A percentile compares a stretch with the other conserved stretches of the same genome.
Evolutionary conservation across 2,797 vertebrate genomes (phyloP).

Genomic region (Falco columbarius): DNA sequence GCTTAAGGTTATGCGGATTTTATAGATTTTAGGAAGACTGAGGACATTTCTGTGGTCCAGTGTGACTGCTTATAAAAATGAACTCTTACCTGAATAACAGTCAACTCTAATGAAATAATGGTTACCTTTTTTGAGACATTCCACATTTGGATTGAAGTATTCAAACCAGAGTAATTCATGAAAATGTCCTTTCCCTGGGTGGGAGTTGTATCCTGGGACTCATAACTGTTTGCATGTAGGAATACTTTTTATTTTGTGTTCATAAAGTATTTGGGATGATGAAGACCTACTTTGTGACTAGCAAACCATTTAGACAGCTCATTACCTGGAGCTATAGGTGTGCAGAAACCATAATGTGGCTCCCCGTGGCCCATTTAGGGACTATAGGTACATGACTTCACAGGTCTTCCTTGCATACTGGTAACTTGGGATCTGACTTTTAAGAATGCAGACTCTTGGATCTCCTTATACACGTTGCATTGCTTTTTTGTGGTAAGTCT

Average conservation of each 20-base stretch:
- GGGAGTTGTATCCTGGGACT: background rate
- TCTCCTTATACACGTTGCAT: background rate
- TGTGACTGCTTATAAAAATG: background rate
- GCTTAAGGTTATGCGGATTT: background rate
- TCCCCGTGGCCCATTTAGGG: background rate
- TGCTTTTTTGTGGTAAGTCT: background rate
- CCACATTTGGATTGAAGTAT: background rate
- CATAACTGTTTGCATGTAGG: background rate
- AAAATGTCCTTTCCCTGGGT: background rate
- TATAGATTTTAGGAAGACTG: background rate
- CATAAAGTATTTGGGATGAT: background rate
- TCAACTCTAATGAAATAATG: background rate
- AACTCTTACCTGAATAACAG: background rate
- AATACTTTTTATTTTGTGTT: background rate
- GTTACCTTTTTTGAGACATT: background rate
- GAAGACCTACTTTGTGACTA: background rate
- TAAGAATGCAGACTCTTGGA: background rate
- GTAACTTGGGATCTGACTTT: background rate
- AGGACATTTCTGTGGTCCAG: background rate
- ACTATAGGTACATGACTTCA: fast-evolving
- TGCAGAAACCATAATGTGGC: background rate
- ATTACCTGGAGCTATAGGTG: background rate
- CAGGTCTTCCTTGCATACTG: background rate
- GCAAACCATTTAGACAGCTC: background rate
- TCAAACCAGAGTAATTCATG: background rate